Evolutionary conservation across 2,888 invertebrate genomes (phyloP).

Genomic region (Cheilosia grossa): DNA sequence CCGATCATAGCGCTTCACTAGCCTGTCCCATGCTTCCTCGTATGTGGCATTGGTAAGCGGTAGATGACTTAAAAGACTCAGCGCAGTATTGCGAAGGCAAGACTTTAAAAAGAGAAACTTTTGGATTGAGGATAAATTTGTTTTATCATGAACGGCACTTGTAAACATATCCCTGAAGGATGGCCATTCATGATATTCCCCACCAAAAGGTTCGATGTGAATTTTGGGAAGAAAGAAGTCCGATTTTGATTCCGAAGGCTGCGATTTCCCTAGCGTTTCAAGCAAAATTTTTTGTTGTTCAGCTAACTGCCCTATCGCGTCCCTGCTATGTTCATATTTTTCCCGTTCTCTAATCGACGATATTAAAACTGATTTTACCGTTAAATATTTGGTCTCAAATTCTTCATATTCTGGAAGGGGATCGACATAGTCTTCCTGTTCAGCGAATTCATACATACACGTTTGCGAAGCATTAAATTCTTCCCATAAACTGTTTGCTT

Average conservation of each 20-base stretch:
- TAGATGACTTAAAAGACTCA: constrained; percentile 21
- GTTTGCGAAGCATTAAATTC: constrained; percentile 5
- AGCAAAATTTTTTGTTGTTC: constrained; percentile 7
- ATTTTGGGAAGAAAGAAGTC: constrained; percentile 14
- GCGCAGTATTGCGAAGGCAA: constrained; percentile 1
- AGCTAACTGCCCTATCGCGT: neutral
- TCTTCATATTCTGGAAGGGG: constrained; percentile 17
- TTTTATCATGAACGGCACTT: constrained; percentile 17
- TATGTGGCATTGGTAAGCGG: constrained; percentile 12
- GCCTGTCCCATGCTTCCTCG: constrained; percentile 5
- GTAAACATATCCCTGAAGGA: constrained; percentile 18
- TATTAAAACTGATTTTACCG: neutral
- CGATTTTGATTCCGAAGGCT: neutral
- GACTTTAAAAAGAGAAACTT: constrained; percentile 31
- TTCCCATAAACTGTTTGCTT: neutral
- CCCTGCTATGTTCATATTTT: neutral
- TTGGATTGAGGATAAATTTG: constrained; percentile 14
- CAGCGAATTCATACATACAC: neutral
- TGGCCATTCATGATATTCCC: constrained; percentile 25
- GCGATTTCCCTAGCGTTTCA: constrained; percentile 3
- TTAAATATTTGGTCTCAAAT: constrained; percentile 3
- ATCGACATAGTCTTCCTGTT: neutral
- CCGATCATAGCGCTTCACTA: constrained; percentile 31
- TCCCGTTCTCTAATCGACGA: constrained; percentile 8
- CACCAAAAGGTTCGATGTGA: constrained; percentile 11